Percentiles rank a stretch among this genome's conserved stretches.
Evolutionary conservation across 2,797 vertebrate genomes (phyloP).

Genomic region (Mastacembelus armatus): DNA sequence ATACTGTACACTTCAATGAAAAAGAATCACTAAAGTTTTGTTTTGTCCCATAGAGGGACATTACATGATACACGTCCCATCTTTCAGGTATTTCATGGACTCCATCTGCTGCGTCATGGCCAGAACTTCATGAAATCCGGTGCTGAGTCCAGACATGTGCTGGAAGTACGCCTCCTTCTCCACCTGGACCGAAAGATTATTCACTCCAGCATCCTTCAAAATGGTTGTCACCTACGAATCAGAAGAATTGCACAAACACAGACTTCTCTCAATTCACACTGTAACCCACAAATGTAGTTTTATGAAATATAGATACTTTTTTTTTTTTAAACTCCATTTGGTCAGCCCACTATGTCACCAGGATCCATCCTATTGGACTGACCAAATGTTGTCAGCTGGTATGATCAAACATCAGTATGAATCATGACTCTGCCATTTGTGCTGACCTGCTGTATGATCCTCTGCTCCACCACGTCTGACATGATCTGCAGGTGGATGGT

Average conservation of each 20-base stretch:
- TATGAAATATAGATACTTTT: neutral
- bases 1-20: conserved; percentile 69
- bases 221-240: conserved; percentile 89
- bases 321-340: too few relatives aligned
- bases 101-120: conserved; percentile 97
- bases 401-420: neutral
- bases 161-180: conserved; percentile 99
- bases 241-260: neutral
- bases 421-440: neutral
- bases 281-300: neutral
- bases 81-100: conserved; percentile 92
- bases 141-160: conserved; percentile 97
- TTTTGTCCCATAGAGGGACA: conserved; percentile 59
- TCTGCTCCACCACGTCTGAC: conserved; percentile 93
- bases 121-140: conserved; percentile 95
- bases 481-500: conserved; percentile 97
- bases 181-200: conserved; percentile 95
- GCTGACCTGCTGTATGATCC: conserved; percentile 94
- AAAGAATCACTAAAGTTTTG: conserved; percentile 32
- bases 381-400: neutral
- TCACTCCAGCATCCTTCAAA: conserved; percentile 95
- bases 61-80: conserved; percentile 97
- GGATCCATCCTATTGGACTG: neutral
- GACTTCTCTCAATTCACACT: neutral
- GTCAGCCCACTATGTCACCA: too few relatives aligned